Percentiles rank a stretch among this genome's conserved stretches.
Conservation (phyloP, 2,888 invertebrate species). For the Apoderus coryli region DNA sequence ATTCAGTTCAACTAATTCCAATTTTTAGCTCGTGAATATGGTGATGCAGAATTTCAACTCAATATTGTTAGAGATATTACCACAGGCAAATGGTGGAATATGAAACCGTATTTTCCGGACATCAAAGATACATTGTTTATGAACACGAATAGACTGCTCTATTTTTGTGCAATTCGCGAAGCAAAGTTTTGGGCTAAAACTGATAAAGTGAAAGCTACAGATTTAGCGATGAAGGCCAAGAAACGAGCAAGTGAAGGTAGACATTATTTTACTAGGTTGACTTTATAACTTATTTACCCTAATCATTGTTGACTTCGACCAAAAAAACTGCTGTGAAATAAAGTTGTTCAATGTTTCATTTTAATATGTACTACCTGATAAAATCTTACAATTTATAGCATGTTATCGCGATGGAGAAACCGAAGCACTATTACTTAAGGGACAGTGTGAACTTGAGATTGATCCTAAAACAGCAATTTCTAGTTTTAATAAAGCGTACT, state of each 20-base stretch:
- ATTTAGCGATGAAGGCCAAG: slow-evolving; percentile 36
- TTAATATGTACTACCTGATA: background rate
- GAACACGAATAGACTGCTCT: slow-evolving; percentile 34
- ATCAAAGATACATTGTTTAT: slow-evolving; percentile 31
- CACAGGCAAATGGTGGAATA: slow-evolving; percentile 30
- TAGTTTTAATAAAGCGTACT: slow-evolving; percentile 36
- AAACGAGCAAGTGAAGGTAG: slow-evolving; percentile 35
- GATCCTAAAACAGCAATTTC: slow-evolving; percentile 37
- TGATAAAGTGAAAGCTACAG: slow-evolving; percentile 34
- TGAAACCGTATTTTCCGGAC: slow-evolving; percentile 20
- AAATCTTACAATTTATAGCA: slow-evolving; percentile 27
- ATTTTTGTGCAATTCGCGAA: slow-evolving; percentile 31
- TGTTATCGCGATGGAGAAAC: slow-evolving; percentile 34
- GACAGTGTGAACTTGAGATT: slow-evolving; percentile 36
- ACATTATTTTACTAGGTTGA: background rate
- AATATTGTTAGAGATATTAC: slow-evolving; percentile 21
- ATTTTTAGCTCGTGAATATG: slow-evolving; percentile 20
- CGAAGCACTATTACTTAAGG: slow-evolving; percentile 39
- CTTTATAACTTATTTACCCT: background rate
- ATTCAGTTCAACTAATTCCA: too few relatives aligned
- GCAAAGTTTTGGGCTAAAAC: slow-evolving; percentile 28
- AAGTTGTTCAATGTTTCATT: slow-evolving; percentile 4
- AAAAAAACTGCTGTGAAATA: background rate
- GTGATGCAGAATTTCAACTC: slow-evolving; percentile 22
- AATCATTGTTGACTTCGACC: background rate